A percentile compares a stretch with the other conserved stretches of the same genome.
These are phyloP conservation scores for Protaetia brevitarsis DNA, from an alignment of 1,140 invertebrate genomes.

Conservation along the genomic window DNA sequence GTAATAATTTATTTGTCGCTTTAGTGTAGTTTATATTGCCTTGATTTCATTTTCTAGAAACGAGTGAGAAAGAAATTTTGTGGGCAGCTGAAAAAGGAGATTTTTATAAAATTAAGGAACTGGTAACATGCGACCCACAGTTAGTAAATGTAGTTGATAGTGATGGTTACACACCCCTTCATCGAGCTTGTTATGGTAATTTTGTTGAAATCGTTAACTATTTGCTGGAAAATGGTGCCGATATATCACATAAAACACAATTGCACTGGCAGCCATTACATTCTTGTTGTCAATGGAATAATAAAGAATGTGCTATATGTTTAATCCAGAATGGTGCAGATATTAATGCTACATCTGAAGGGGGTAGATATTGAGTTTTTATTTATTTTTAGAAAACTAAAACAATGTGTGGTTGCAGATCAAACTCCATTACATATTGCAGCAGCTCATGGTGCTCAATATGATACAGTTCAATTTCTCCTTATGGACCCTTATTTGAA, in stretches of 20 bases:
- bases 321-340: slow-evolving; percentile 84
- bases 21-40: background rate
- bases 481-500: slow-evolving; percentile 71
- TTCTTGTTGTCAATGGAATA: slow-evolving; percentile 90
- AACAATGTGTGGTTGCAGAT: slow-evolving; percentile 51
- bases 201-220: slow-evolving; percentile 74
- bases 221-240: slow-evolving; percentile 71
- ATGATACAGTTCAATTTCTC: slow-evolving; percentile 72
- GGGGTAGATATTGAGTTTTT: slow-evolving; percentile 52
- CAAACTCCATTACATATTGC: slow-evolving; percentile 82
- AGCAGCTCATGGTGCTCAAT: slow-evolving; percentile 67
- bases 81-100: slow-evolving; percentile 82
- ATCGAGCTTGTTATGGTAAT: slow-evolving; percentile 89
- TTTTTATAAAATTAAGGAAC: slow-evolving; percentile 59
- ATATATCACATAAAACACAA: slow-evolving; percentile 71
- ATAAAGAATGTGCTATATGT: slow-evolving; percentile 67
- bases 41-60: slow-evolving; percentile 53
- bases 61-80: slow-evolving; percentile 66
- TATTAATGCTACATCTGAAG: slow-evolving; percentile 81
- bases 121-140: slow-evolving; percentile 60
- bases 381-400: background rate
- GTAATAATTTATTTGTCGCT: background rate
- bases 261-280: slow-evolving; percentile 92
- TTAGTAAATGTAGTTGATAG: slow-evolving; percentile 71
- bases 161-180: slow-evolving; percentile 89